These are phyloP conservation scores for Coleophora flavipennella DNA, from an alignment of 2,888 invertebrate genomes.

Conservation along the genomic window DNA sequence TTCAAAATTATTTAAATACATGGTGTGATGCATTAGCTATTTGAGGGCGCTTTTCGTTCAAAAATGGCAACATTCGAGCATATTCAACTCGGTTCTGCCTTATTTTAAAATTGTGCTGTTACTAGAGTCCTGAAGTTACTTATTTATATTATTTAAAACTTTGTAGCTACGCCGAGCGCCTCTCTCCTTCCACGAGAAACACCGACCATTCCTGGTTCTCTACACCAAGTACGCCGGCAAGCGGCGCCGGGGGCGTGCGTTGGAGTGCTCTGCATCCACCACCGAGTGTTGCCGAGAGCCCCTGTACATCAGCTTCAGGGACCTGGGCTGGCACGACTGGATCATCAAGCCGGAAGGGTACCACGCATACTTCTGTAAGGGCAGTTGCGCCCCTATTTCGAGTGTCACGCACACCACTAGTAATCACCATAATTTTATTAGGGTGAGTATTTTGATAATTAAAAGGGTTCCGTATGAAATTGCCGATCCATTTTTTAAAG, in stretches of 20 bases:
- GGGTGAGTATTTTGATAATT: slow-evolving; percentile 75
- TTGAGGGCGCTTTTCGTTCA: too few relatives aligned
- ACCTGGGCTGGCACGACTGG: slow-evolving; percentile 92
- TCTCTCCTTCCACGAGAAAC: slow-evolving; percentile 78
- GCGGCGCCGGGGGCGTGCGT: slow-evolving; percentile 74
- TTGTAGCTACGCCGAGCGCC: slow-evolving; percentile 74
- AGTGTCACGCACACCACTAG: slow-evolving; percentile 74
- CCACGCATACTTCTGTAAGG: slow-evolving; percentile 90
- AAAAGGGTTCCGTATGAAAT: too few relatives aligned
- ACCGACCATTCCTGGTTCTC: slow-evolving; percentile 84
- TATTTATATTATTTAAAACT: too few relatives aligned
- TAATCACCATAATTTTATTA: slow-evolving; percentile 81
- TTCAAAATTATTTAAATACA: too few relatives aligned
- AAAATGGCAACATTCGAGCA: too few relatives aligned
- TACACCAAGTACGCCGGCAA: slow-evolving; percentile 82
- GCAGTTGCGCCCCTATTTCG: slow-evolving; percentile 82
- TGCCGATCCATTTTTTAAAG: too few relatives aligned
- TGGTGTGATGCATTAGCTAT: too few relatives aligned
- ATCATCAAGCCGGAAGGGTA: slow-evolving; percentile 87
- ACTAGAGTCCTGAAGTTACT: too few relatives aligned
- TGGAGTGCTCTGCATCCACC: slow-evolving; percentile 77
- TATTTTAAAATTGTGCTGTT: too few relatives aligned
- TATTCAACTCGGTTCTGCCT: too few relatives aligned
- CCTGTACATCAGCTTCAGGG: slow-evolving; percentile 85
- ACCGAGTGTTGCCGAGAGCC: slow-evolving; percentile 89